phyloP scores from a whole-genome alignment of 2,797 vertebrate species.

The Scolopax bukidnonensis region DNA sequence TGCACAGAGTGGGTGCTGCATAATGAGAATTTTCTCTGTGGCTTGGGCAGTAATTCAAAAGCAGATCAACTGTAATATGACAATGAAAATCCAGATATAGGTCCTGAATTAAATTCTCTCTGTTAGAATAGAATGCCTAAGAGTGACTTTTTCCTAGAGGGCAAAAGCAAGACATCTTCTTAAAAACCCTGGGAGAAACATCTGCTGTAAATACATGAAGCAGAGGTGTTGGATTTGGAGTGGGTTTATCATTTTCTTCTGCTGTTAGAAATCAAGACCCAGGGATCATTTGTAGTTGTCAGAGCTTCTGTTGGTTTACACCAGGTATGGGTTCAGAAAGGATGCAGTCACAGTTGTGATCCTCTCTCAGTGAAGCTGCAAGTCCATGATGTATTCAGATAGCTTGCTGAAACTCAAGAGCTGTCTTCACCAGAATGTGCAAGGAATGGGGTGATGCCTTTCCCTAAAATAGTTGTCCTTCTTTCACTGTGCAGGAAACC shows the following conservation, averaged over 20 bases:
- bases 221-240: neutral
- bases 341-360: neutral
- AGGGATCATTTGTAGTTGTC: neutral
- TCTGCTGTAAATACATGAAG: neutral
- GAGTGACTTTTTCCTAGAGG: neutral
- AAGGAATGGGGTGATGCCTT: neutral
- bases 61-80: neutral
- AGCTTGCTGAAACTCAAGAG: neutral
- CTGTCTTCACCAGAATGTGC: accelerated
- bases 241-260: neutral
- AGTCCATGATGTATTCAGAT: neutral
- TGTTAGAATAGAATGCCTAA: neutral
- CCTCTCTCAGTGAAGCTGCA: neutral
- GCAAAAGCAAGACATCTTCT: neutral
- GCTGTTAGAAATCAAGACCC: neutral
- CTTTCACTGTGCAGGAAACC: neutral
- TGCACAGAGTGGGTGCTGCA: neutral
- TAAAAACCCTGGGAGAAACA: neutral
- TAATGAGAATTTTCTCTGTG: neutral
- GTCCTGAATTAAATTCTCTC: neutral
- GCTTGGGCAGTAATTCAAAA: neutral
- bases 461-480: neutral
- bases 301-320: neutral
- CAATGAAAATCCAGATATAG: neutral
- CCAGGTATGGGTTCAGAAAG: neutral